These are phyloP conservation scores for Scelioninae gen. 1 DNA, from an alignment of 2,888 invertebrate genomes.

Conservation along the genomic window DNA sequence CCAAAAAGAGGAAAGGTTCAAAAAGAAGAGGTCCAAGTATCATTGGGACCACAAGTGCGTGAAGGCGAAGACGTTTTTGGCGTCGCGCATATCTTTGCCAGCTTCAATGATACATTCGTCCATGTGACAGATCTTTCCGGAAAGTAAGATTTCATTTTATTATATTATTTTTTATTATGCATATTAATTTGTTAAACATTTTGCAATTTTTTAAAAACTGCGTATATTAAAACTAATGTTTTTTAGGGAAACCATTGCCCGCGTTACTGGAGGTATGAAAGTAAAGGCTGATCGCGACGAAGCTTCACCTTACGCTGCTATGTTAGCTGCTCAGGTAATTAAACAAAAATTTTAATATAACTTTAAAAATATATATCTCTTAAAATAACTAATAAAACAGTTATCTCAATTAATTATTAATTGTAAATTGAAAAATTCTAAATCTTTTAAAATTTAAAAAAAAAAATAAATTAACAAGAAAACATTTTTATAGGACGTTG, in stretches of 20 bases:
- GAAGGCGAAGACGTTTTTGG: slow-evolving; percentile 99
- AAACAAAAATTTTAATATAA: not conserved
- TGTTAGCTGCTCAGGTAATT: not conserved
- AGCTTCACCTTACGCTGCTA: slow-evolving; percentile 98
- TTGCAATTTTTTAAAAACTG: no score
- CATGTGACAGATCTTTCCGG: slow-evolving; percentile 99
- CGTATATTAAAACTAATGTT: slow-evolving; percentile 15
- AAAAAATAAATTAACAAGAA: no score
- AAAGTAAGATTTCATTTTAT: slow-evolving; percentile 85
- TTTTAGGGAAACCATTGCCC: slow-evolving; percentile 92
- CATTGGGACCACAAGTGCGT: slow-evolving; percentile 97
- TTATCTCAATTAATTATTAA: no score
- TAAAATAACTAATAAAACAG: no score
- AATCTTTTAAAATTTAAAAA: no score
- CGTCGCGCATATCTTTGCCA: slow-evolving; percentile 99
- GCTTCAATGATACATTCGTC: slow-evolving; percentile 99
- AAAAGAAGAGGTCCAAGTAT: slow-evolving; percentile 98
- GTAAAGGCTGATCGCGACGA: slow-evolving; percentile 99
- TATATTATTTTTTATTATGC: not conserved
- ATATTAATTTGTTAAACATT: no score
- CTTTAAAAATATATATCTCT: not conserved
- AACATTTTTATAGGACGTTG: slow-evolving; percentile 96
- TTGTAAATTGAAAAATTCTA: no score
- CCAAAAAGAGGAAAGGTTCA: slow-evolving; percentile 98
- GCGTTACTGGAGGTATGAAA: slow-evolving; percentile 99